Evolutionary conservation across 2,797 vertebrate species (phyloP), one percentile per base, ranked within the genome.

Genomic region (Chaunax sp.): DNA sequence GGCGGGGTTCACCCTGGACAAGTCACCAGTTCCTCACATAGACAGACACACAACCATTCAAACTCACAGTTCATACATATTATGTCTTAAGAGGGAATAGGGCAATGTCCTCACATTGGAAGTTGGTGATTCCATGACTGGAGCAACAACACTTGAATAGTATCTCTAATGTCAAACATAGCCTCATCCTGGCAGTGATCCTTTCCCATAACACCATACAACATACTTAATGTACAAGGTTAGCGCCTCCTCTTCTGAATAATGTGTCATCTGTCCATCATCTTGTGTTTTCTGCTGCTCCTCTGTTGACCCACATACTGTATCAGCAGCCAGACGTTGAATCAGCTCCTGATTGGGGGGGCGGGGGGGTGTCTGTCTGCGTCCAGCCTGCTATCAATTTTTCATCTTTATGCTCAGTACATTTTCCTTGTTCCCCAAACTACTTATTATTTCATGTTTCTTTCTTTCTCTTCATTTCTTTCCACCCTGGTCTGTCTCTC

Each of bases 241-340:
- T 6, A 2, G 46, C 19, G 53, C 41, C n/a, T 20, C 68, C 66
- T 75, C 45, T 38, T 53, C 52, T 25, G 22, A 35, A 46, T 50
- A 49, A 72, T 67, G 53, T 70, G 41, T 62, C 33, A 18, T 65
- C 33, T 40, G 22, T 75, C 69, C 43, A 14, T 77, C 71, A 66
- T 52, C 53, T 45, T 30, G 25, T 25, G 56, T 38, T 67, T 62
- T 71, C 67, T 69, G 35, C 15, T 53, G 47, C 53, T 75, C 63
- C 30, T 47, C 41, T 60, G 72, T 82, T 93, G 92, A 92, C 92
- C 91, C 88, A 94, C 78, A 93, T 93, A 82, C 80, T 40, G 38
- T 60, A 72, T 75, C 78, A 47, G 54, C 85, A 83, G 77, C 72
- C 81, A 88, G 87, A 87, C 83, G 70, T 40, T 47, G 72, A 86